Base-by-base conservation (phyloP, 2,888 invertebrate genomes). In the Brassicogethes aeneus region DNA sequence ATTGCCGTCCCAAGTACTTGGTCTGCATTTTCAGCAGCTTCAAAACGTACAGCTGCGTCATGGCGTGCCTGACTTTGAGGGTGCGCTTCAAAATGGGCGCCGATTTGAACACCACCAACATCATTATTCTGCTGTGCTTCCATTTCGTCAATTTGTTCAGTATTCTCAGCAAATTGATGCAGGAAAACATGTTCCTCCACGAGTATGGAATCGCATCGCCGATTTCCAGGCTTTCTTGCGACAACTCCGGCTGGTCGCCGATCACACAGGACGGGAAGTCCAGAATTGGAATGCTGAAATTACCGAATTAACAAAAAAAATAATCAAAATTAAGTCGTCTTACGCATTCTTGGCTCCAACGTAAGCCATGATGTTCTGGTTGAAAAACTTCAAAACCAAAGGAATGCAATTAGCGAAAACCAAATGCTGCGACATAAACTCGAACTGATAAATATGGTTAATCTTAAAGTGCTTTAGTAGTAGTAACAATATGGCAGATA, bases 401-500 rank as follows among this genome's bases (percentile, higher is more conserved):
- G 99, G 99, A 68, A 99, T 95, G 64, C 97, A 99, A 67, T 99
- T 99, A 43, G 97, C 97, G 71, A 97, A 97, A 7, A 99, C 95
- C 53, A 99, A 74, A 71, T 99, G 96, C 69, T 99, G 96, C 1
- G 94, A 92, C 85, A 97, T 92, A 64, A 92, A 97, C 70, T 99
- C 99, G 73, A 97, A 99, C 71, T 99, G 99, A 68, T 96, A 99
- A 35, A 97, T 79, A 71, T 99, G 99, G 71, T 96, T 99, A 34
- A 87, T 64, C 70, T 97, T 97, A 60, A 97, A 93, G 72, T 99
- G 96, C 70, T 99, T 99, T 50, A 99, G 71, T 39, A 97, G 77
- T 7, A 97, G 72, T 43, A 99, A 70, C 40, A 97, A 72, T 53
- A 96, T 88, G 12, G 87, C 88, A 33, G 92, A 90, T 1, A 92